Conservation (phyloP, 2,888 invertebrate species). For the Diadegma fenestrale region DNA sequence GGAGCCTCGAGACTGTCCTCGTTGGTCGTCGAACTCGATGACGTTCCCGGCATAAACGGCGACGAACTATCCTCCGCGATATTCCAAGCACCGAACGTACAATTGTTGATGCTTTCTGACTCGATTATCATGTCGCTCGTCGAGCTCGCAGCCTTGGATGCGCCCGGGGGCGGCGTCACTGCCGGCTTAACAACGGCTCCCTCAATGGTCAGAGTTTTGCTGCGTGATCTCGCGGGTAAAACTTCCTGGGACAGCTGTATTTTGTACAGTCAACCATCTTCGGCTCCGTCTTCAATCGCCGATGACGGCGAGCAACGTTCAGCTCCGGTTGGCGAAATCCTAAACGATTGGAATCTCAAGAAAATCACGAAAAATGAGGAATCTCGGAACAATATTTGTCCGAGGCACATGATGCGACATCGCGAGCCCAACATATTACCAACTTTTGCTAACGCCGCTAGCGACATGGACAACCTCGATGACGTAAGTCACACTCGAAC, state of each 20-base stretch:
- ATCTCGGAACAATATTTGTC: conserved; percentile 84
- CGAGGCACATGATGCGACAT: conserved; percentile 90
- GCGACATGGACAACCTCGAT: conserved; percentile 96
- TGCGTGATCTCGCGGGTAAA: conserved; percentile 97
- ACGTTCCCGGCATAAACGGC: conserved; percentile 90
- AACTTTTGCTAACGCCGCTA: conserved; percentile 92
- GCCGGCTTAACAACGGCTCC: conserved; percentile 82
- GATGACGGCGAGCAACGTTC: conserved; percentile 73
- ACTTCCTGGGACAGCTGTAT: conserved; percentile 98
- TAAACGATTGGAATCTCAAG: conserved; percentile 75
- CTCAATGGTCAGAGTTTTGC: conserved; percentile 90
- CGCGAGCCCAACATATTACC: conserved; percentile 92
- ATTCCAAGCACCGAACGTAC: conserved; percentile 93
- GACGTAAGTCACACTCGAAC: conserved; percentile 88
- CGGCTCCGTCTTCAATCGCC: conserved; percentile 83
- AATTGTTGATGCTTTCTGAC: conserved; percentile 93
- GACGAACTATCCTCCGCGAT: conserved; percentile 93
- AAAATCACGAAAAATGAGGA: conserved; percentile 73
- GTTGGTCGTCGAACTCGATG: conserved; percentile 96
- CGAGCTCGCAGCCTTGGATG: conserved; percentile 94
- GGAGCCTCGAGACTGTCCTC: conserved; percentile 96
- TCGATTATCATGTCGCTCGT: conserved; percentile 94
- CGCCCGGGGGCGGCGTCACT: conserved; percentile 92
- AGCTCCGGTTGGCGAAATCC: background rate
- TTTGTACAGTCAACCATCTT: conserved; percentile 91